phyloP scores from a whole-genome alignment of 2,113 vertebrate species.

The Sakesphorus luctuosus region DNA sequence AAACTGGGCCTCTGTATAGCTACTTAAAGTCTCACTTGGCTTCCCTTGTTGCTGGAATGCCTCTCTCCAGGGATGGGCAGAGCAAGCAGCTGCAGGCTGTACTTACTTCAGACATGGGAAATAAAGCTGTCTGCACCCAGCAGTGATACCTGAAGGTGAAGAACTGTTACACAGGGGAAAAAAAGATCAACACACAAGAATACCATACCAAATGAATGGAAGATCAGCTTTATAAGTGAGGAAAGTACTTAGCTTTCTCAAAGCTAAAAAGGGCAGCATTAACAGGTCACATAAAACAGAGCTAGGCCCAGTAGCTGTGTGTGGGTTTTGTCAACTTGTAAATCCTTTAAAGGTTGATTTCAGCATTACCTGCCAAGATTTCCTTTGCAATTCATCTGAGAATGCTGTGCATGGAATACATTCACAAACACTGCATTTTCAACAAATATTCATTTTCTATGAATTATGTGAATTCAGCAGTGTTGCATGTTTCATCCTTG shows the following conservation, averaged over 20 bases:
- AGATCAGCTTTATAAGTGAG: neutral
- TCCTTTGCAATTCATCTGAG: neutral
- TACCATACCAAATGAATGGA: neutral
- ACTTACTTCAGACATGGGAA: neutral
- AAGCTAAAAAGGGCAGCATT: neutral
- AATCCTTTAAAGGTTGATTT: neutral
- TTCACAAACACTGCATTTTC: neutral
- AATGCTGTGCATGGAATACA: neutral
- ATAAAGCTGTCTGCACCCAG: neutral
- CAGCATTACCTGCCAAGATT: neutral
- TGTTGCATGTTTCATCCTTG: neutral
- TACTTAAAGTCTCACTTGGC: neutral
- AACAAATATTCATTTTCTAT: neutral
- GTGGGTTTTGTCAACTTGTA: neutral
- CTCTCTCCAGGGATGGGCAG: neutral
- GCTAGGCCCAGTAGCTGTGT: neutral
- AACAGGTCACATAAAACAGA: neutral
- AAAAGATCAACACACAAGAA: neutral
- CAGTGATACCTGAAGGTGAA: neutral
- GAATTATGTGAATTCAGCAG: neutral
- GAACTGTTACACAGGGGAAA: neutral
- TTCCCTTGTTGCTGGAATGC: neutral
- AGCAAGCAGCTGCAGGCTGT: neutral
- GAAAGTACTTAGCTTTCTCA: neutral
- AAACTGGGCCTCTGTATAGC: neutral